Evolutionary conservation across 2,888 invertebrate species (phyloP).

Genomic region (Heliconius charithonia): DNA sequence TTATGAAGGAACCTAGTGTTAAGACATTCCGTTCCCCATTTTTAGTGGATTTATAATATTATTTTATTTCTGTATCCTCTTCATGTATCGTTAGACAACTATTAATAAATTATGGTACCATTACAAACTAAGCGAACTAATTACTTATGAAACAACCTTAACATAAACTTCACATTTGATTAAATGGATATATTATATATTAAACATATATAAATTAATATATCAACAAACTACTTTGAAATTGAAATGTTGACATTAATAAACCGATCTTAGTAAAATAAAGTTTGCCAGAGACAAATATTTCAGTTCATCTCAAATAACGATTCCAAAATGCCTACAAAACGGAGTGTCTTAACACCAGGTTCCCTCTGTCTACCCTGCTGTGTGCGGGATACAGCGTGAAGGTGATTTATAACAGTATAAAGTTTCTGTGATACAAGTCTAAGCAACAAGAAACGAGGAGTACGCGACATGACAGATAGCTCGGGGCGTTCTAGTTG

Average conservation of each 20-base stretch:
- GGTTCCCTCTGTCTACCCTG: no score
- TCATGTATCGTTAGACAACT: neutral
- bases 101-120: neutral
- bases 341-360: no score
- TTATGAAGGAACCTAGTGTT: no score
- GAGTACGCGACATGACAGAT: conserved; percentile 40
- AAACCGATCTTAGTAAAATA: neutral
- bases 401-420: neutral
- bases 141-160: neutral
- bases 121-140: conserved; percentile 3
- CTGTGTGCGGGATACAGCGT: no score
- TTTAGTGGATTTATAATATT: no score
- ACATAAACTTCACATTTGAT: neutral
- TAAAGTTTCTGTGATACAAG: conserved; percentile 24
- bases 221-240: neutral
- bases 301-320: conserved; percentile 2
- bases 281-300: neutral
- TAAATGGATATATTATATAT: conserved; percentile 2
- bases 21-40: no score
- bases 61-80: neutral
- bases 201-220: neutral
- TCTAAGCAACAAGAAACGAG: conserved; percentile 29
- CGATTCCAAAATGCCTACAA: no score
- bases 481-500: conserved; percentile 23
- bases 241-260: conserved; percentile 6